Percentiles rank a stretch among this genome's conserved stretches.
phyloP scores from a whole-genome alignment of 2,113 vertebrate genomes.

The Heliornis fulica region DNA sequence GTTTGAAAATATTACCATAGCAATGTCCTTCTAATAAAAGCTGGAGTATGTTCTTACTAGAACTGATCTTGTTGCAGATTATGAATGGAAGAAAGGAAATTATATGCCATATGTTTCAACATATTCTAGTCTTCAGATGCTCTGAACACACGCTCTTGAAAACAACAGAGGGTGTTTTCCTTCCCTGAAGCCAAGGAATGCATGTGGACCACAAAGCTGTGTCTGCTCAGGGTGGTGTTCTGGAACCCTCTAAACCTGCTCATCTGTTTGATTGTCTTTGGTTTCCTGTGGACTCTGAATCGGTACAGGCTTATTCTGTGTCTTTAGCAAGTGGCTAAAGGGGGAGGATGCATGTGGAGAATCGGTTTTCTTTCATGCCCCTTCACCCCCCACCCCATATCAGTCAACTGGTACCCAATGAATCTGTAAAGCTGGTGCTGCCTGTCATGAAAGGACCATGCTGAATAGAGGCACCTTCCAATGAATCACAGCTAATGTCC shows the following conservation, averaged over 20 bases:
- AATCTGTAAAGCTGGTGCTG: neutral
- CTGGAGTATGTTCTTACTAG: neutral
- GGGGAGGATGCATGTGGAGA: neutral
- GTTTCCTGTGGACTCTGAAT: fast-evolving
- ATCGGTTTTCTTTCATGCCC: neutral
- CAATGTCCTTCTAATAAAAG: neutral
- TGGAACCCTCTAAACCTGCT: neutral
- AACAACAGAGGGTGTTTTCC: slow-evolving; percentile 57
- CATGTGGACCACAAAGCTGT: neutral
- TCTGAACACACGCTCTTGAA: slow-evolving; percentile 35
- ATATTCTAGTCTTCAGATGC: slow-evolving; percentile 54
- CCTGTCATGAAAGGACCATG: neutral
- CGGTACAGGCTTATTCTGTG: neutral
- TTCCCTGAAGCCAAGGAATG: slow-evolving; percentile 3
- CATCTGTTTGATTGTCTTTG: neutral
- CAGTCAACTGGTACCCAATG: neutral
- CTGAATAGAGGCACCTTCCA: neutral
- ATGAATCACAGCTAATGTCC: neutral
- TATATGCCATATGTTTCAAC: slow-evolving; percentile 33
- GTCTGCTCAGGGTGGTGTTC: neutral
- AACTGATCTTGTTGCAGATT: neutral
- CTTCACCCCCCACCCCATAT: fast-evolving
- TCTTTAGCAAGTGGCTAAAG: neutral
- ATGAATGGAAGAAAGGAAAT: slow-evolving; percentile 35
- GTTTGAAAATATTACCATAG: neutral